A percentile compares a stretch with the other conserved stretches of the same genome.
Evolutionary conservation across 2,888 invertebrate genomes (phyloP).

Genomic region (Ophraella communa): DNA sequence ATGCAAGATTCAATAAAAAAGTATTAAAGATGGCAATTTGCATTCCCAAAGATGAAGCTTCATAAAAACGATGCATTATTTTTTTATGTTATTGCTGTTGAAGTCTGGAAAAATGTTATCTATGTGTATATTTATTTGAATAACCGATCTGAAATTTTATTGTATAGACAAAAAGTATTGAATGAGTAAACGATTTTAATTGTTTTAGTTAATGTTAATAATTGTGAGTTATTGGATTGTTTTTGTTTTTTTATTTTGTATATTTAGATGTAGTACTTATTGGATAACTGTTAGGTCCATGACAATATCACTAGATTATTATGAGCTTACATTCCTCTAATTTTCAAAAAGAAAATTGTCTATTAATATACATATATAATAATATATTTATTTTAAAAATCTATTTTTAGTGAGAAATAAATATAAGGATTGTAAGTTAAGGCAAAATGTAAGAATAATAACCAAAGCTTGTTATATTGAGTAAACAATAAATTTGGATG

Average conservation of each 20-base stretch:
- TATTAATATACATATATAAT: not conserved
- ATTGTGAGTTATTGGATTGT: not conserved
- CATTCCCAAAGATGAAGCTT: no score
- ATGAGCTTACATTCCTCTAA: slow-evolving; percentile 24
- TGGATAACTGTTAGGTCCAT: slow-evolving; percentile 14
- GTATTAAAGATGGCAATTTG: no score
- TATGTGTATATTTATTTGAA: no score
- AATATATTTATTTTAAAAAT: slow-evolving; percentile 18
- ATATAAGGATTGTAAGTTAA: slow-evolving; percentile 15
- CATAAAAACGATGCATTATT: no score
- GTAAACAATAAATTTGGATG: slow-evolving; percentile 32
- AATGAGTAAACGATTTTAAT: no score
- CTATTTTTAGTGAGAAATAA: slow-evolving; percentile 18
- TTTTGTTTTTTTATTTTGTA: not conserved
- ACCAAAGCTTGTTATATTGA: slow-evolving; percentile 32
- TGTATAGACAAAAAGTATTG: not conserved
- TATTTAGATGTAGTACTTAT: not conserved
- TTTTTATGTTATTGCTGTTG: no score
- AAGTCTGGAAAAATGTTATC: no score
- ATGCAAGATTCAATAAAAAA: no score
- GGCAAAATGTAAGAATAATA: not conserved
- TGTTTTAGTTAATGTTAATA: not conserved
- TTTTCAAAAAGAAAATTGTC: slow-evolving; percentile 11
- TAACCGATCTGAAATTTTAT: not conserved
- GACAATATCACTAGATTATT: slow-evolving; percentile 27